Base-by-base conservation (phyloP, 2,113 vertebrate species). In the Ranitomeya imitator region DNA sequence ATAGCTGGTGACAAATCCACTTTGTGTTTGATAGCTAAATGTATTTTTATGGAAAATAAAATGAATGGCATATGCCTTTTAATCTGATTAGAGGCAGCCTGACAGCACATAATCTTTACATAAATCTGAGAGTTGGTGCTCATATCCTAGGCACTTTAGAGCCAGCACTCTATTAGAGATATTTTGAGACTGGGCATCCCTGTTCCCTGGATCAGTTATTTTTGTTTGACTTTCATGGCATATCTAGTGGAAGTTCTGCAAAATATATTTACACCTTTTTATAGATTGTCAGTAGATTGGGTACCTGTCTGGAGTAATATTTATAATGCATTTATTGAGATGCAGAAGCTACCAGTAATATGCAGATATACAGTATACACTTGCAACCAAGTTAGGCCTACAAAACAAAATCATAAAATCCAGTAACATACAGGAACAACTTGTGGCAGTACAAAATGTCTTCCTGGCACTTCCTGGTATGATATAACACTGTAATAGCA, bases 301-400 rank as follows among this genome's bases (percentile, higher is more conserved):
- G 83, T 59, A 73, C n/a, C 52, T 19, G 52, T 31, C 2, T 57
- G 18, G 15, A 45, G 31, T 14, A n/a, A 23, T 54, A 7, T 83
- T 7, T 54, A 67, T 21, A 9, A 37, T n/a, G n/a, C n/a, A n/a
- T n/a, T n/a, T n/a, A 37, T 37, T 63, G 60, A 77, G 31, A 76
- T 14, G 7, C 10, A 14, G 16, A 71, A 80, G 71, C 57, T 87
- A 87, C 71, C 69, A 80, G 21, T 12, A 37, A 37, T 37, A 37
- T 87, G 77, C 77, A 87, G 78, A 79, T 71, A 63, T 65, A 71
- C 16, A 81, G 61, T 18, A 71, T 71, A 71, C 45, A 80, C 7
- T 71, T 71, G 23, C 77, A 81, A 54, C 37, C 19, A 37, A 63
- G 80, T 45, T 83, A 83, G 65, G 63, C 80, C 80, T 31, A 83